Conservation (phyloP, 2,888 invertebrate species). For the Himalopsyche tibetana region DNA sequence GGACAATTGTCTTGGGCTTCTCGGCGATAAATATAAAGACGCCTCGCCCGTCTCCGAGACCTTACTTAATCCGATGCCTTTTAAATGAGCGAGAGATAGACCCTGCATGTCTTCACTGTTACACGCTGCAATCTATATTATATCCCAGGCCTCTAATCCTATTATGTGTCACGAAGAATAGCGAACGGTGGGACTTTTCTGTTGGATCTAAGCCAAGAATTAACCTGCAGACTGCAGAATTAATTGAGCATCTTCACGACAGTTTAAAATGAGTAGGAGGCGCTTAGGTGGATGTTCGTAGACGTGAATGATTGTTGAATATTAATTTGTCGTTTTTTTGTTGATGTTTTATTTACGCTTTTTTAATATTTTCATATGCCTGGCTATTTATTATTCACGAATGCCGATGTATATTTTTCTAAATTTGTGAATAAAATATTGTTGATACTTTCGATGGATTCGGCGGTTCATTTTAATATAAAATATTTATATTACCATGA, state of each 20-base stretch:
- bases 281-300: neutral
- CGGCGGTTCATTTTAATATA: no score
- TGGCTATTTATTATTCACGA: no score
- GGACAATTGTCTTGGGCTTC: conserved; percentile 13
- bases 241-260: conserved; percentile 41
- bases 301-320: neutral
- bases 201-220: conserved; percentile 47
- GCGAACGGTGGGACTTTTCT: conserved; percentile 24
- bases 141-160: conserved; percentile 49
- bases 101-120: conserved; percentile 45
- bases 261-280: neutral
- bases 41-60: neutral
- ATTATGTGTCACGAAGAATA: conserved; percentile 51
- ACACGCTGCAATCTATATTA: neutral
- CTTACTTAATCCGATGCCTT: conserved; percentile 47
- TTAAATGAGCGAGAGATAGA: conserved; percentile 37
- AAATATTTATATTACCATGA: no score
- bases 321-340: neutral
- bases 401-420: no score
- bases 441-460: no score
- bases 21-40: conserved; percentile 8
- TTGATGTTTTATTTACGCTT: neutral
- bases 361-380: neutral
- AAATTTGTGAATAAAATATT: no score
- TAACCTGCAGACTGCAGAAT: conserved; percentile 46